A percentile compares a stretch with the other conserved stretches of the same genome.
Conservation (phyloP, 2,113 vertebrate genomes). For the Gracilinanus agilis region DNA sequence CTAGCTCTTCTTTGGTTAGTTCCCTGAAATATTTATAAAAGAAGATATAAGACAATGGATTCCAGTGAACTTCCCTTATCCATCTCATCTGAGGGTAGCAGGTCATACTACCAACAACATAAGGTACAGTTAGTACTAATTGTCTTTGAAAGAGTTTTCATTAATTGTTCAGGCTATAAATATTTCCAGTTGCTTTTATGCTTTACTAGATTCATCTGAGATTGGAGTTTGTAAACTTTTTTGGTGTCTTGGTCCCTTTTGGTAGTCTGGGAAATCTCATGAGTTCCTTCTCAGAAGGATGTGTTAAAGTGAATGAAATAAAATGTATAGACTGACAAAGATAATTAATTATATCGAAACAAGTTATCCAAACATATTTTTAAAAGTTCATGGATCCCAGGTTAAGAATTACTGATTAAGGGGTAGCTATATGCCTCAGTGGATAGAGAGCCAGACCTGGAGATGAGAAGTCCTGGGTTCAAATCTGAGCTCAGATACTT, state of each 20-base stretch:
- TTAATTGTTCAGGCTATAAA: not conserved
- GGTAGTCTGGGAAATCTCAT: not conserved
- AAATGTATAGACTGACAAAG: not conserved
- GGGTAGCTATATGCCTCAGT: too few relatives aligned
- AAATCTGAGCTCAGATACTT: too few relatives aligned
- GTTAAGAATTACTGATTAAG: not conserved
- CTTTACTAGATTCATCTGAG: not conserved
- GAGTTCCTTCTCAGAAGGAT: not conserved
- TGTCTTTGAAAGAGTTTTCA: not conserved
- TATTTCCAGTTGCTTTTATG: not conserved
- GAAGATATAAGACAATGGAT: not conserved
- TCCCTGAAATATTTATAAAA: not conserved
- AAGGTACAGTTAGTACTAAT: not conserved
- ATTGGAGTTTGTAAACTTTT: not conserved
- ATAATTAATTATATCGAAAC: not conserved
- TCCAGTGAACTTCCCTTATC: not conserved
- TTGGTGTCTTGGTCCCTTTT: not conserved
- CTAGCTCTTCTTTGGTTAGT: not conserved
- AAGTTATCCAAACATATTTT: not conserved
- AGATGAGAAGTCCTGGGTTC: too few relatives aligned
- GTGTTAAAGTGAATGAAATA: not conserved
- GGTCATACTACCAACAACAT: not conserved
- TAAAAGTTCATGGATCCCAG: not conserved
- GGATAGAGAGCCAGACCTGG: too few relatives aligned
- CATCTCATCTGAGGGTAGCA: not conserved